Base-by-base conservation (phyloP, 2,113 vertebrate species). In the Camelus bactrianus region DNA sequence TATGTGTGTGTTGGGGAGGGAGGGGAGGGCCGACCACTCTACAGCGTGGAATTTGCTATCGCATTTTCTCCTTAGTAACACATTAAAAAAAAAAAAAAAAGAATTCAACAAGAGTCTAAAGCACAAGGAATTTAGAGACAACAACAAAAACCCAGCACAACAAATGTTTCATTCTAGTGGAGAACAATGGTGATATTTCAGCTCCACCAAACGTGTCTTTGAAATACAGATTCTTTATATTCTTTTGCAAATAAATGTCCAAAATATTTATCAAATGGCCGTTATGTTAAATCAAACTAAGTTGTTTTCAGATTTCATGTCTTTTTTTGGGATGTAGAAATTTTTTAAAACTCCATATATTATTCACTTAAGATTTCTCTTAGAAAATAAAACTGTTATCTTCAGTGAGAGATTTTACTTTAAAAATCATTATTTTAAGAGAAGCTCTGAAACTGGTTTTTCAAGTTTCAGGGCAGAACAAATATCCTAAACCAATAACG, bases 31-130 rank as follows among this genome's bases (percentile, higher is more conserved):
- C 5, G 9, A 26, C 85, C 24, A 1, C 8, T 69, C 86, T 22
- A 50, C 56, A 28, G n/a, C 20, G 7, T 14, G 90, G 90, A 95
- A 95, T 93, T 62, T n/a, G 86, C 94, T 42, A 24, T 81, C 87
- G 19, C 73, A 35, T 73, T 89, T 72, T 95, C 88, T 91, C 96
- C 88, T 81, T 94, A 75, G 94, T 46, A 89, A 90, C 90, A 92
- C 80, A 72, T 77, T 76, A 52, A 64, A 95, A 91, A 96, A 95
- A 73, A 96, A 95, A 73, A 46, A 72, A 62, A 62, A 95, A 95
- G 77, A 94, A 97, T 98, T 95, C 97, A 98, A 98, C 95, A 97
- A 91, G 50, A 79, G 94, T 79, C 88, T 84, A 92, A 97, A 98
- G 52, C 98, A 62, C 82, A 89, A 95, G 52, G 62, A 97, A 95